These are phyloP conservation scores for Lobophora halterata DNA, from an alignment of 2,888 invertebrate genomes.

Conservation along the genomic window DNA sequence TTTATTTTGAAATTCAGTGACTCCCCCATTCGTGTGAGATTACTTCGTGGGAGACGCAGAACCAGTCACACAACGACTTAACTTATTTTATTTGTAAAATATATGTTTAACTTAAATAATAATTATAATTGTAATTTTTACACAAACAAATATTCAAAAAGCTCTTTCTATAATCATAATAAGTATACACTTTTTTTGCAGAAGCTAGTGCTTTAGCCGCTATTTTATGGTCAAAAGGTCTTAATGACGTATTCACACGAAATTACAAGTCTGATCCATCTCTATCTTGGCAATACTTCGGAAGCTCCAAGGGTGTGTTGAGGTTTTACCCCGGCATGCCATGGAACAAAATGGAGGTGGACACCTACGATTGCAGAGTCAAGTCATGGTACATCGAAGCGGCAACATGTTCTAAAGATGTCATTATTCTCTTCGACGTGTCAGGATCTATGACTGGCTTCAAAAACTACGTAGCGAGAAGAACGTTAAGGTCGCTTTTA, in stretches of 20 bases:
- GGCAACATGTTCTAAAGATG: constrained; percentile 98
- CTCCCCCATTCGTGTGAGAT: too few relatives aligned
- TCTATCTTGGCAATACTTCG: constrained; percentile 98
- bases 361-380: constrained; percentile 95
- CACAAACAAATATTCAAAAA: too few relatives aligned
- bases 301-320: constrained; percentile 95
- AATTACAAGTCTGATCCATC: constrained; percentile 95
- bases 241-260: constrained; percentile 90
- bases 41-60: too few relatives aligned
- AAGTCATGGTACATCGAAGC: constrained; percentile 98
- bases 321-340: constrained; percentile 93
- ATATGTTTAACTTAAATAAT: too few relatives aligned
- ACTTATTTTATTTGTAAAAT: too few relatives aligned
- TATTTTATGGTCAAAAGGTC: constrained; percentile 93
- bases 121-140: too few relatives aligned
- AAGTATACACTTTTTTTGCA: constrained; percentile 55
- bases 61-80: too few relatives aligned
- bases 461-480: constrained; percentile 87
- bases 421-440: constrained; percentile 95
- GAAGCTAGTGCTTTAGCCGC: constrained; percentile 59
- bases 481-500: constrained; percentile 93
- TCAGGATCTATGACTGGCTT: constrained; percentile 98
- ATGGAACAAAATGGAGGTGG: constrained; percentile 80
- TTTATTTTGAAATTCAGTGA: too few relatives aligned
- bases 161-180: too few relatives aligned